Evolutionary conservation across 2,888 invertebrate species (phyloP).

Genomic region (Hyppa rectilinea): DNA sequence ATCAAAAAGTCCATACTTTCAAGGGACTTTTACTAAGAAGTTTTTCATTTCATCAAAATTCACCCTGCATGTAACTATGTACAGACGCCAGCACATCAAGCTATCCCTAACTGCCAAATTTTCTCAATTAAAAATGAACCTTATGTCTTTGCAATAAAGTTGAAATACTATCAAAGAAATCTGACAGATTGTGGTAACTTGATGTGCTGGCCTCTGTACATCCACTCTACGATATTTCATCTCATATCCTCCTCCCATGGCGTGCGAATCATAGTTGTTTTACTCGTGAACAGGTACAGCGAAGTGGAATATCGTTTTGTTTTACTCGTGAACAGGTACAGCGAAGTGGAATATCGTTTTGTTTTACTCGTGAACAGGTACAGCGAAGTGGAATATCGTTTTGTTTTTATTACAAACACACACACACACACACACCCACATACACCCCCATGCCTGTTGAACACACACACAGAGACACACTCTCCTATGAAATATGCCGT

Average conservation of each 20-base stretch:
- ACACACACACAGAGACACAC: neutral
- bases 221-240: slow-evolving; percentile 8
- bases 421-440: neutral
- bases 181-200: too few relatives aligned
- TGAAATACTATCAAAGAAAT: too few relatives aligned
- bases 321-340: slow-evolving; percentile 62
- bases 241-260: slow-evolving; percentile 35
- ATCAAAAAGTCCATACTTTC: neutral
- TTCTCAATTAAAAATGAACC: too few relatives aligned
- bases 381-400: slow-evolving; percentile 65
- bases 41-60: neutral
- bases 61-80: neutral
- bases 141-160: too few relatives aligned
- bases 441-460: neutral
- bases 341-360: too few relatives aligned
- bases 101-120: too few relatives aligned
- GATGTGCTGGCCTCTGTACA: too few relatives aligned
- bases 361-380: slow-evolving; percentile 64
- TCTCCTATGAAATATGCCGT: slow-evolving; percentile 6
- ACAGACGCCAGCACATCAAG: too few relatives aligned
- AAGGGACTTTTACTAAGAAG: neutral
- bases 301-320: too few relatives aligned
- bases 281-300: slow-evolving; percentile 59
- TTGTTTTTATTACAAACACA: slow-evolving; percentile 56
- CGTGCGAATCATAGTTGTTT: slow-evolving; percentile 62